Base-by-base conservation (phyloP, 2,797 vertebrate species). In the Diglossa cyanea region DNA sequence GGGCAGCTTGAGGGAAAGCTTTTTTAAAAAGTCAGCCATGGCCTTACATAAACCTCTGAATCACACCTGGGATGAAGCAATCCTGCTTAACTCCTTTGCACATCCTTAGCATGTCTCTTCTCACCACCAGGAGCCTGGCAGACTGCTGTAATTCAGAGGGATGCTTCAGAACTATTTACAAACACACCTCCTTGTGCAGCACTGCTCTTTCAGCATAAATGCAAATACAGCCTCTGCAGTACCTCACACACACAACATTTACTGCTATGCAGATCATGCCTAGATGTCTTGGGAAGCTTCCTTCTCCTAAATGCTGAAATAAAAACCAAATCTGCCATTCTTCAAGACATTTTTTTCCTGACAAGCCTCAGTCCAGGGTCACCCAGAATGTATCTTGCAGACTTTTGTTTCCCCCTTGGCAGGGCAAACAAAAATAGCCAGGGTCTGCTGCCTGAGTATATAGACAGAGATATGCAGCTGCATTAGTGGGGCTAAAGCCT, bases 221-320 rank as follows among this genome's bases (percentile, higher is more conserved):
- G 94, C 93, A 95, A 89, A 96, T 71, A 71, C 19, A 90, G 58
- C 20, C 85, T 88, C 89, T 93, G 91, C 94, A 85, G 95, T 67
- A 60, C 48, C 68, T 80, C 90, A 83, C 37, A 42, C 39, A 72
- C 31, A 13, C 23, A 86, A 31, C 48, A 33, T 53, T 68, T 72
- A 72, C 47, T 65, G 82, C 79, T 75, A 79, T 68, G 72, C 76
- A 88, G 68, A 65, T 58, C 58, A 51, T 31, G 47, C 44, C 53
- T 90, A 11, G 21, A 37, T 44, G 57, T 61, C 88, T 80, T 67
- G 28, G 39, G 57, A 80, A 88, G 25, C 30, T 73, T 40, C 18
- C 54, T 80, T 63, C 61, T 80, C 40, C 50, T 37, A 61, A 77
- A 74, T 21, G 35, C 11, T 86, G 30, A 80, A 89, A 48, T 30